Conservation (phyloP, 1,140 invertebrate genomes). For the Choristoneura fumiferana region DNA sequence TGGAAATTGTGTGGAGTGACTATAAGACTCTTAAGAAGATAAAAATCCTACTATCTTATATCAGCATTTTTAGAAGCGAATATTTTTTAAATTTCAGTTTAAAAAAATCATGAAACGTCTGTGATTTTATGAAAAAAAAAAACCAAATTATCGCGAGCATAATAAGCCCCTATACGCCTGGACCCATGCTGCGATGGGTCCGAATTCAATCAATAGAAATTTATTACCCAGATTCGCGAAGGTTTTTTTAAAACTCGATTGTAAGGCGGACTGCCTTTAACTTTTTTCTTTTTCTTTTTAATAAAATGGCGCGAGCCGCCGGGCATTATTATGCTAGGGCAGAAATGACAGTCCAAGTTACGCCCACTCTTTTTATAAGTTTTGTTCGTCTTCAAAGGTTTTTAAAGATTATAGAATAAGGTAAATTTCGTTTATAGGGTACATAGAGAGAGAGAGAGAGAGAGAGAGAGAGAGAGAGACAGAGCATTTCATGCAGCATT, state of each 20-base stretch:
- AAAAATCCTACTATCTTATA: no score
- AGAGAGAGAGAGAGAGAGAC: no score
- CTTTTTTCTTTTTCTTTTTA: conserved; percentile 35
- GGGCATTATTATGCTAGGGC: conserved; percentile 51
- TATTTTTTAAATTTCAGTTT: no score
- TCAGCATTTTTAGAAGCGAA: no score
- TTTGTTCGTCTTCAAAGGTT: conserved; percentile 65
- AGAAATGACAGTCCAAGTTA: conserved; percentile 71
- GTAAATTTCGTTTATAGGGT: conserved; percentile 31
- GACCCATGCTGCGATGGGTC: conserved; percentile 48
- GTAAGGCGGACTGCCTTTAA: conserved; percentile 43
- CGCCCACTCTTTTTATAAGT: conserved; percentile 75
- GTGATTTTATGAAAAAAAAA: conserved; percentile 36
- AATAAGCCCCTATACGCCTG: conserved; percentile 74
- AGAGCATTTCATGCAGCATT: no score
- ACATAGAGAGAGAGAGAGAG: conserved; percentile 8
- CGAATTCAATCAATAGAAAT: conserved; percentile 75
- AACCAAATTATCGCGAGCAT: conserved; percentile 59
- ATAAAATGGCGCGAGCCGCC: conserved; percentile 65
- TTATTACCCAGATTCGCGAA: conserved; percentile 75
- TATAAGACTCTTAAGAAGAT: no score
- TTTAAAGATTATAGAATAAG: conserved; percentile 68
- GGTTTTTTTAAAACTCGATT: conserved; percentile 64
- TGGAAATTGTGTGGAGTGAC: no score
- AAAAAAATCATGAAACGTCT: conserved; percentile 2